phyloP scores from a whole-genome alignment of 1,140 invertebrate species.

The Drosophila willistoni region DNA sequence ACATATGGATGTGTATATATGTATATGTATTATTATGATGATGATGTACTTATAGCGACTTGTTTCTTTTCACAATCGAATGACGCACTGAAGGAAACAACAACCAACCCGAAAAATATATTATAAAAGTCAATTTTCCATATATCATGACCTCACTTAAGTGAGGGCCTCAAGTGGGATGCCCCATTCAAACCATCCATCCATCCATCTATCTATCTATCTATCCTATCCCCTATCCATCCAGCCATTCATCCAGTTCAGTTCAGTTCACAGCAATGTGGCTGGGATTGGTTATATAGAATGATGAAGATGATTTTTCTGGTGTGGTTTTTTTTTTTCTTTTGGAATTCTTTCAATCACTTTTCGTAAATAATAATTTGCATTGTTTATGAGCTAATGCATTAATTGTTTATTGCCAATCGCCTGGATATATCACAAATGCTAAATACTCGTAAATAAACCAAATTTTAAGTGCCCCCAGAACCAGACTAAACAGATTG shows the following conservation, averaged over 20 bases:
- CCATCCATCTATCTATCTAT: background rate
- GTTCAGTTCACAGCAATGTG: conserved; percentile 65
- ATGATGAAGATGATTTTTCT: conserved; percentile 32
- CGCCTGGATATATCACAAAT: conserved; percentile 45
- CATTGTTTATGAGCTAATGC: conserved; percentile 65
- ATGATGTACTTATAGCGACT: conserved; percentile 3
- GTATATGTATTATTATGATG: background rate
- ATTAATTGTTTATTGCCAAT: conserved; percentile 70
- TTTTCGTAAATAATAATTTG: conserved; percentile 72
- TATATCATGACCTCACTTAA: conserved; percentile 42
- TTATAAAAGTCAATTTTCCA: conserved; percentile 20
- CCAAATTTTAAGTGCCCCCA: conserved; percentile 51
- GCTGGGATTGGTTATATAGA: conserved; percentile 18
- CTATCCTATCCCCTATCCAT: background rate
- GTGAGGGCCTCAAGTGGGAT: conserved; percentile 39
- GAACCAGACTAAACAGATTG: conserved; percentile 51
- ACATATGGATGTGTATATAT: background rate
- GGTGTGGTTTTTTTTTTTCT: too few species aligned
- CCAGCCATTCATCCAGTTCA: conserved; percentile 30
- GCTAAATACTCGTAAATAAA: conserved; percentile 76
- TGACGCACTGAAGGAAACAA: background rate
- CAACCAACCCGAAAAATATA: background rate
- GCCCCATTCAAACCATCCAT: conserved; percentile 10
- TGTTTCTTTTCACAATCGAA: conserved; percentile 11
- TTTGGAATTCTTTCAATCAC: conserved; percentile 47